Conservation (phyloP, 2,888 invertebrate genomes). For the Campoplex capitator region DNA sequence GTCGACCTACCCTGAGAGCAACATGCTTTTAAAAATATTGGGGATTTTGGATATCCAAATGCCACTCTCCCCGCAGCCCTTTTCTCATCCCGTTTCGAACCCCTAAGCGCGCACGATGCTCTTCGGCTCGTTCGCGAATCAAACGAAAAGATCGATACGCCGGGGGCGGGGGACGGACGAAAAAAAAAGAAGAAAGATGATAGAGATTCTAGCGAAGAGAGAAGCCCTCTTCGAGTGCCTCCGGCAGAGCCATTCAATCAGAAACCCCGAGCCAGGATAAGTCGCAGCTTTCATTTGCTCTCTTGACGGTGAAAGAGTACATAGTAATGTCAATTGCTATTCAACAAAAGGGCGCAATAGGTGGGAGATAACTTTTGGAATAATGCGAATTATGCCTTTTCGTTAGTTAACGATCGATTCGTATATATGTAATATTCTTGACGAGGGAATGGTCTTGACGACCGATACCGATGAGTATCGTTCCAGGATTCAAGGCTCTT, state of each 20-base stretch:
- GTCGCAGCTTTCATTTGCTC: conserved; percentile 80
- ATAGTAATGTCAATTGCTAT: conserved; percentile 35
- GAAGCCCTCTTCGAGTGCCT: conserved; percentile 78
- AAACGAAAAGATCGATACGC: conserved; percentile 69
- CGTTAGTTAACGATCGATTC: conserved; percentile 33
- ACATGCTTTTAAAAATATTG: conserved; percentile 85
- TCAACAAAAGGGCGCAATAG: conserved; percentile 24
- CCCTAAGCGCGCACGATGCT: conserved; percentile 51
- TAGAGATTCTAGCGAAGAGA: conserved; percentile 58
- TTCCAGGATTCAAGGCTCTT: conserved; percentile 24
- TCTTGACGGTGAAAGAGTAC: conserved; percentile 67
- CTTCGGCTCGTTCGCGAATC: conserved; percentile 70
- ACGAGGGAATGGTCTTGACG: conserved; percentile 55
- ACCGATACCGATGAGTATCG: conserved; percentile 74
- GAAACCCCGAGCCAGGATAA: conserved; percentile 80
- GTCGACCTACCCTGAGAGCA: conserved; percentile 63
- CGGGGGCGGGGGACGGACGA: conserved; percentile 8
- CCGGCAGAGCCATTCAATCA: conserved; percentile 84
- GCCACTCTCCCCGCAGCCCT: conserved; percentile 72
- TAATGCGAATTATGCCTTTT: conserved; percentile 51
- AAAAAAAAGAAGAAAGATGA: conserved; percentile 31
- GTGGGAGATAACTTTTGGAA: conserved; percentile 37
- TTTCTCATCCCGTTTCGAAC: conserved; percentile 59
- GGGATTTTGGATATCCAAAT: conserved; percentile 83
- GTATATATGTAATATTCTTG: conserved; percentile 5